Evolutionary conservation across 2,113 vertebrate species (phyloP).

Genomic region (Myiozetetes cayanensis): DNA sequence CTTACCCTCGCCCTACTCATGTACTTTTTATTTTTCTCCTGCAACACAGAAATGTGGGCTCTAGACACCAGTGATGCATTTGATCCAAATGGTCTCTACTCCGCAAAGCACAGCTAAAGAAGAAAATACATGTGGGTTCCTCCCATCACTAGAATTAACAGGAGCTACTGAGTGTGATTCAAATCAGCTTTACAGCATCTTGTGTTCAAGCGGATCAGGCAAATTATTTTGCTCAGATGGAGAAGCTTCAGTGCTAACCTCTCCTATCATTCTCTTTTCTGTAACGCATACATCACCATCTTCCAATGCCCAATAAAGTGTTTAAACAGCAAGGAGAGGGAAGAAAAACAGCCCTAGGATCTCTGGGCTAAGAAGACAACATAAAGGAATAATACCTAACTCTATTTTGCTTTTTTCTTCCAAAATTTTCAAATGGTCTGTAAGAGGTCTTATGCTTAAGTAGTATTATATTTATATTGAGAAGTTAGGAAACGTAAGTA

Average conservation of each 20-base stretch:
- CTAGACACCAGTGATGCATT: not conserved
- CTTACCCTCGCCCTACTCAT: conserved; percentile 46
- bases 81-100: conserved; percentile 35
- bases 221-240: not conserved
- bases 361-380: not conserved
- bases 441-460: not conserved
- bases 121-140: not conserved
- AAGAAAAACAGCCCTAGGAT: not conserved
- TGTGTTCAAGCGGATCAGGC: not conserved
- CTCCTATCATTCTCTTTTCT: not conserved
- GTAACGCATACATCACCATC: not conserved
- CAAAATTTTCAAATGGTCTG: not conserved
- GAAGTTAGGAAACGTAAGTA: not conserved
- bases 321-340: not conserved
- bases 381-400: not conserved
- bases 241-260: not conserved
- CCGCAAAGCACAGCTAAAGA: not conserved
- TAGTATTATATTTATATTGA: not conserved
- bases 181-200: not conserved
- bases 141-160: not conserved
- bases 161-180: not conserved
- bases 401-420: not conserved
- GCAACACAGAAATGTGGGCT: conserved; percentile 50
- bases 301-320: not conserved
- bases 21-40: conserved; percentile 39